These are phyloP conservation scores for Pachyuromys duprasi DNA, from an alignment of 2,797 vertebrate species.

Conservation along the genomic window DNA sequence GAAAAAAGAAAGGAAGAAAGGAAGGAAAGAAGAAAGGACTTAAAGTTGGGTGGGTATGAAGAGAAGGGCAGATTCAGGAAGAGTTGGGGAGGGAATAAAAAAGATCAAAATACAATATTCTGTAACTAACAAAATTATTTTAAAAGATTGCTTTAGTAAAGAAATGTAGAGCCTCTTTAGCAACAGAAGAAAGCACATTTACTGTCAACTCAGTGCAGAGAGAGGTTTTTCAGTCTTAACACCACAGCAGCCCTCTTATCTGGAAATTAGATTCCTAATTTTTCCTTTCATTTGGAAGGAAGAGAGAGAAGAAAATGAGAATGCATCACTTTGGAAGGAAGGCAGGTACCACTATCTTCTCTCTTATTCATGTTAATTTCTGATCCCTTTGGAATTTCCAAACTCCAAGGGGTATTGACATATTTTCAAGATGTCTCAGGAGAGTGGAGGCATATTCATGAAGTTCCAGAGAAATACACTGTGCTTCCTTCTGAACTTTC, in stretches of 20 bases:
- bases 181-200: not conserved
- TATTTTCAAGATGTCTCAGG: not conserved
- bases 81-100: not conserved
- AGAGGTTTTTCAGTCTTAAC: not conserved
- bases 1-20: too few species aligned
- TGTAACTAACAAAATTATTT: not conserved
- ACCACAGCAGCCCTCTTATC: not conserved
- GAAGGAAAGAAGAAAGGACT: not conserved
- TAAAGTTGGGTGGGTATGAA: not conserved
- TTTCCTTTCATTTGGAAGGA: not conserved
- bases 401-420: not conserved
- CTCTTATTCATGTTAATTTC: not conserved
- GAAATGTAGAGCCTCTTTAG: not conserved
- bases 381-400: not conserved
- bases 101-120: not conserved
- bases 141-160: not conserved
- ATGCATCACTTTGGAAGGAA: not conserved
- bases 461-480: not conserved
- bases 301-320: not conserved
- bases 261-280: not conserved
- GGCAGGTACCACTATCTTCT: not conserved
- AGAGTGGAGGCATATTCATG: not conserved
- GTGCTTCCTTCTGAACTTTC: not conserved
- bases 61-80: not conserved
- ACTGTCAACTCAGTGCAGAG: not conserved